Base-by-base conservation (phyloP, 1,140 invertebrate species). In the Sogatella furcifera region DNA sequence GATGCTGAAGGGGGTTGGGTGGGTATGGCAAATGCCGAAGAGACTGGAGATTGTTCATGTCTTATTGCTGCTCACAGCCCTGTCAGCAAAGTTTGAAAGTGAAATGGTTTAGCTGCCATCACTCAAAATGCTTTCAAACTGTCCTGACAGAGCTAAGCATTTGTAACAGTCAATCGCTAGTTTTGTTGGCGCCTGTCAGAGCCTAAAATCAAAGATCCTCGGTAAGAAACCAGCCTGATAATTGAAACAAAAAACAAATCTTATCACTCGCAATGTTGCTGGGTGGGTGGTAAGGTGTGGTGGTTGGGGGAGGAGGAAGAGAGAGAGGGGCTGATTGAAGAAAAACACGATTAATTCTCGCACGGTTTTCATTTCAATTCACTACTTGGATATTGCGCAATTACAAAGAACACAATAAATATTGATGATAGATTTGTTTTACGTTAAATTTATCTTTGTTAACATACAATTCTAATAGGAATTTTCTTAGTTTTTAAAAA, bases 401-500 rank as follows among this genome's bases (percentile, higher is more conserved):
- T 49, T n/a, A 49, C 46, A 49, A 15, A 49, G 43, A 49, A 49
- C 46, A 49, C 46, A 49, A 49, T 49, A 19, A 49, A 10, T 49
- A 49, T 49, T 49, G 15, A 49, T 49, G 21, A 49, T 49, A 49
- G 21, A 38, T 9, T 11, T 38, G 31, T 31, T 38, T 38, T 11
- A 38, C 34, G 34, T 38, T 38, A 38, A 38, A 38, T 38, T 38
- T 10, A 11, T 38, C 34, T 38, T 38, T 38, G 11, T 38, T 10
- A 38, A 38, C 34, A 19, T 49, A 66, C 65, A 66, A 63, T 63
- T 66, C 62, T 66, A 66, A 66, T 66, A 66, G 65, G 65, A 66
- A 66, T 66, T 80, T 71, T 83, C 75, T 38, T 76, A 77, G 64
- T 80, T 78, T 63, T 63, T 64, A 57, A 56, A 66, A 69, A 66